Conservation (phyloP, 2,113 vertebrate species). For the Pristiophorus japonicus region DNA sequence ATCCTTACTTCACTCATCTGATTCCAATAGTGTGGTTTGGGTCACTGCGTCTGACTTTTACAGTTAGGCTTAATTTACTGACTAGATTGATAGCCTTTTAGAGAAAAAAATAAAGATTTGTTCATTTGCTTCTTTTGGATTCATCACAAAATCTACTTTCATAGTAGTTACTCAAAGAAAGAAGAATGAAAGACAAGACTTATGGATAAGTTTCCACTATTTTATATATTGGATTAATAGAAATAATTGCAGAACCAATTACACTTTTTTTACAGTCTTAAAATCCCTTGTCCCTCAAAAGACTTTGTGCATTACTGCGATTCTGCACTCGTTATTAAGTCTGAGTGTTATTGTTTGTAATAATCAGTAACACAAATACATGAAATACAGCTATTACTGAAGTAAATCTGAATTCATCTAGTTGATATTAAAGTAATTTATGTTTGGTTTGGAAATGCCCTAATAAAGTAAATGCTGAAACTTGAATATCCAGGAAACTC, state of each 20-base stretch:
- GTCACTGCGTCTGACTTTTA: slow-evolving; percentile 54
- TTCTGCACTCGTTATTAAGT: background rate
- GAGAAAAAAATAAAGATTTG: slow-evolving; percentile 10
- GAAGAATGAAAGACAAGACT: background rate
- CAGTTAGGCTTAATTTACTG: slow-evolving; percentile 50
- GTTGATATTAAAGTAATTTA: background rate
- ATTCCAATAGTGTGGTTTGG: slow-evolving; percentile 47
- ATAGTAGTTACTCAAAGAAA: background rate
- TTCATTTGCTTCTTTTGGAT: slow-evolving; percentile 35
- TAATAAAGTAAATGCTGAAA: background rate
- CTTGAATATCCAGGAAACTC: background rate
- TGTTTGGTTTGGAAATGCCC: background rate
- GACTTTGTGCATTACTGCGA: background rate
- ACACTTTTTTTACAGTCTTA: background rate
- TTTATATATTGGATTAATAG: background rate
- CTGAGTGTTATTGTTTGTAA: background rate
- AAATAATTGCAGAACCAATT: background rate
- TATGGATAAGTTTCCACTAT: background rate
- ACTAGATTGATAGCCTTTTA: slow-evolving; percentile 49
- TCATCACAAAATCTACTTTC: background rate
- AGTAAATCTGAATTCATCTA: background rate
- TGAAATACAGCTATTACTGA: background rate
- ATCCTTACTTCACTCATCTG: slow-evolving; percentile 39
- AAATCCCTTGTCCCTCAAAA: background rate
- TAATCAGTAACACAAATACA: background rate